Base-by-base conservation (phyloP, 2,888 invertebrate species). In the Amphipoea oculea region DNA sequence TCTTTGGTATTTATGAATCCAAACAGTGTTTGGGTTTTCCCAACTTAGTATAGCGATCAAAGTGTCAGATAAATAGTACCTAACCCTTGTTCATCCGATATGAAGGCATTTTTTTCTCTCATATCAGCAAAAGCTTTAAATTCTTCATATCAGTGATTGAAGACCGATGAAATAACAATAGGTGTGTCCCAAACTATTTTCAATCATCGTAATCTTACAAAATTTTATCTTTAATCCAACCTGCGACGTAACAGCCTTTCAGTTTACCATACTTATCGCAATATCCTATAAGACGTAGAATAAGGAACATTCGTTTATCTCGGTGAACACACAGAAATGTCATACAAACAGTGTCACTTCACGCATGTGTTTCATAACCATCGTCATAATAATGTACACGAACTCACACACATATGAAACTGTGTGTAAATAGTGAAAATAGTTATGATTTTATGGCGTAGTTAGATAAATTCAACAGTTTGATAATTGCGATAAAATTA, bases 281-380 rank as follows among this genome's bases (percentile, higher is more conserved):
- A 88, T 84, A 86, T 76, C 73, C 69, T 76, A 68, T 71, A 66
- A 83, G 60, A 82, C 83, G 81, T 78, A 84, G 66, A 86, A 86
- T 48, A 84, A 76, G 65, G 66, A 77, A 67, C 68, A 81, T 63
- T 69, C 11, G n/a, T 67, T 73, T 86, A 84, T 84, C 79, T 75
- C 20, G 57, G 36, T 75, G 66, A 77, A 78, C 68, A 71, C 65
- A 70, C 48, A 71, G 45, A 70, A 81, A 83, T 72, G 83, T 83
- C 45, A 63, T n/a, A 69, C 81, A 85, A 86, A 88, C 78, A 87
- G 73, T 78, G 74, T 78, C 71, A 70, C 57, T 63, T 36, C 42
- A 42, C 63, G 60, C 54, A 71, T 73, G 57, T 74, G 68, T 80
- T 84, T 76, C 76, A 63, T 76, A 74, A 65, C 40, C 23, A 29